Base-by-base conservation (phyloP, 1,140 invertebrate genomes). In the Lucilia cuprina region DNA sequence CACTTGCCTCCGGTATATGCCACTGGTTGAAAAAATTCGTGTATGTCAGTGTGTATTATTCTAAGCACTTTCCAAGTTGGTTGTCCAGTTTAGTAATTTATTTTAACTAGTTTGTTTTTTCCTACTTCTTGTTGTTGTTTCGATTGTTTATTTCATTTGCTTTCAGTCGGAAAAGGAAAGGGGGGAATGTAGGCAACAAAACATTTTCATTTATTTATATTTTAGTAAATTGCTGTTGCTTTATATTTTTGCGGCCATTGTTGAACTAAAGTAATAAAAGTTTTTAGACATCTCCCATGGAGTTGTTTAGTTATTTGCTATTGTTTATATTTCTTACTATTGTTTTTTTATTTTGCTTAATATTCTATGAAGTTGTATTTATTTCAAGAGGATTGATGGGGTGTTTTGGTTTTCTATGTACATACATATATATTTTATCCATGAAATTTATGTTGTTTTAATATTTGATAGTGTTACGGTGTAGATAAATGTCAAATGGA, bases 201-300 rank as follows among this genome's bases (percentile, higher is more conserved):
- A 70, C 21, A 70, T 19, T 70, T 21, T 21, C 65, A 19, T 70
- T 70, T 70, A 70, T 21, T 70, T 70, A 19, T 70, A 9, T 49
- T 80, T 47, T 80, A 12, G 41, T 49, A 41, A 41, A 8, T 41
- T 41, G 77, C 50, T 50, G 5, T 80, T 21, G 12, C 49, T 80
- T 41, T 41, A 41, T 41, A 41, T 41, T 41, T 41, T 80, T 80
- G 77, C 34, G 77, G 19, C 41, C 41, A 80, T 80, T 80, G n/a
- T 50, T n/a, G 49, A 49, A 49, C 77, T 21, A 80, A 80, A 80
- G 77, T 80, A 80, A 80, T 80, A 80, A 80, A 80, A 80, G 77
- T 80, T 80, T 80, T 80, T 80, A 80, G 77, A 80, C 77, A 80
- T 80, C 41, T 80, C 41, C 77, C 77, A 80, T 80, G 41, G 77